Conservation (phyloP, 1,140 invertebrate genomes). For the Lysiphlebus fabarum region DNA sequence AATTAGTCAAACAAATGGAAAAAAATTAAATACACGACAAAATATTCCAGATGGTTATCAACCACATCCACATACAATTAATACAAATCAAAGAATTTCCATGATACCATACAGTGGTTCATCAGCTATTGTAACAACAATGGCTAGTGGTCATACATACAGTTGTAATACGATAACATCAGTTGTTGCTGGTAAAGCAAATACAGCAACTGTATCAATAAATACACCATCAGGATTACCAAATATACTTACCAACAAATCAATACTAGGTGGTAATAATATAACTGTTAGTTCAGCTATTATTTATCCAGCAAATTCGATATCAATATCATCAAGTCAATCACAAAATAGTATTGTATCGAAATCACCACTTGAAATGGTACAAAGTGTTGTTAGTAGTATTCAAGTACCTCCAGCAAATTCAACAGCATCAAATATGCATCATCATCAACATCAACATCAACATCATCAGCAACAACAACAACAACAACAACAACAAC, state of each 20-base stretch:
- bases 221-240: conserved; percentile 59
- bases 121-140: conserved; percentile 62
- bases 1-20: conserved; percentile 21
- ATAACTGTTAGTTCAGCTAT: conserved; percentile 23
- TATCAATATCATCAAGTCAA: conserved; percentile 33
- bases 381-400: conserved; percentile 75
- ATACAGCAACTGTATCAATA: conserved; percentile 71
- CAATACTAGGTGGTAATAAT: conserved; percentile 27
- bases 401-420: conserved; percentile 62
- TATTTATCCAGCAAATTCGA: conserved; percentile 28
- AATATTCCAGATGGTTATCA: conserved; percentile 44
- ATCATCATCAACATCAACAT: conserved; percentile 33
- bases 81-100: conserved; percentile 42
- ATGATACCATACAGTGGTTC: conserved; percentile 34
- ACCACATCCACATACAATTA: conserved; percentile 46
- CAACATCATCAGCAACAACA: conserved; percentile 34
- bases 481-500: conserved; percentile 33
- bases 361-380: conserved; percentile 76
- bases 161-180: conserved; percentile 76
- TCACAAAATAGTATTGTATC: conserved; percentile 48
- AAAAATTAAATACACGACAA: conserved; percentile 33
- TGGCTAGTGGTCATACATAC: conserved; percentile 71
- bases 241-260: conserved; percentile 42
- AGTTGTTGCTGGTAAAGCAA: conserved; percentile 69
- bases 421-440: conserved; percentile 36